Conservation (phyloP, 2,797 vertebrate genomes). For the Heliangelus exortis region DNA sequence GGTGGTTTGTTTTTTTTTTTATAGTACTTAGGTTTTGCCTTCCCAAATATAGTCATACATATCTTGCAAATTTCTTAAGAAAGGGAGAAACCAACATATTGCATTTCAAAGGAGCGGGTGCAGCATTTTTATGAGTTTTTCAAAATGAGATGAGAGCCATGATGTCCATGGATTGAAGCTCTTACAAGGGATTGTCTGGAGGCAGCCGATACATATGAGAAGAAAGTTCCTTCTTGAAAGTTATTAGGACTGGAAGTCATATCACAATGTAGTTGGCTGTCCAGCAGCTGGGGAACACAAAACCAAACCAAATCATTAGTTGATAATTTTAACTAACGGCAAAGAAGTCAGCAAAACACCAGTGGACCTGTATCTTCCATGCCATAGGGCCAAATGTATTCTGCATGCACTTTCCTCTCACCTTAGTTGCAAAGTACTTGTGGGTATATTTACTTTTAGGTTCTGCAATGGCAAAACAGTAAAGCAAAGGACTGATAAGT, state of each 20-base stretch:
- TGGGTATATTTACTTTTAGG: background rate
- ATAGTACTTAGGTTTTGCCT: constrained; percentile 40
- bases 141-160: constrained; percentile 64
- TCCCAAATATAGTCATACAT: constrained; percentile 46
- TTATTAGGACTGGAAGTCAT: constrained; percentile 50
- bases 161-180: constrained; percentile 63
- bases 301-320: background rate
- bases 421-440: background rate
- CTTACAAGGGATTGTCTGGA: constrained; percentile 72
- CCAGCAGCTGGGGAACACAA: constrained; percentile 86
- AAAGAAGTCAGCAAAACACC: background rate
- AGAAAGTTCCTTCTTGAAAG: constrained; percentile 55
- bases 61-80: constrained; percentile 61
- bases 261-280: constrained; percentile 97
- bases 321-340: background rate
- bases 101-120: constrained; percentile 69
- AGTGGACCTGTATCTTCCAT: background rate
- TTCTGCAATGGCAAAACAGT: background rate
- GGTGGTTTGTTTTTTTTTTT: background rate
- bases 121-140: constrained; percentile 60
- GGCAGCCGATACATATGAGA: constrained; percentile 36
- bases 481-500: background rate
- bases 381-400: background rate
- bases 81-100: constrained; percentile 54
- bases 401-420: background rate